Evolutionary conservation across 2,113 vertebrate genomes (phyloP).

Genomic region (Paramisgurnus dabryanus): DNA sequence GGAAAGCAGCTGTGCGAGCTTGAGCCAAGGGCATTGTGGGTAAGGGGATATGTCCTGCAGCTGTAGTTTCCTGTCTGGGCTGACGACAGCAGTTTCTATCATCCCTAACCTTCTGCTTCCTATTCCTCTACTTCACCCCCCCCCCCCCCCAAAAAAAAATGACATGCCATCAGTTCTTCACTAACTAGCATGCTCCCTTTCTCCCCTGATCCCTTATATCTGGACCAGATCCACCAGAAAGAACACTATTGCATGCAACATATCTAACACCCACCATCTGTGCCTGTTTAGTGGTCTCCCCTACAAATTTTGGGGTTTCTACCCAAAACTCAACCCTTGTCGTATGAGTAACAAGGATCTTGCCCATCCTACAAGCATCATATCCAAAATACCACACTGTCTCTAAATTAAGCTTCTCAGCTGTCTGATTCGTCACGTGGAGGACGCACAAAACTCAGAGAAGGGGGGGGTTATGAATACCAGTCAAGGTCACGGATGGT

Average conservation of each 20-base stretch:
- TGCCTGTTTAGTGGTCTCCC: neutral
- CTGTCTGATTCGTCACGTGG: conserved; percentile 45
- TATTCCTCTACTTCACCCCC: conserved; percentile 53
- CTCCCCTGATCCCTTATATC: neutral
- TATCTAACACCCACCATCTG: conserved; percentile 15
- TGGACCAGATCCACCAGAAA: neutral
- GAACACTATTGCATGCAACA: neutral
- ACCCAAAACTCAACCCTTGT: conserved; percentile 49
- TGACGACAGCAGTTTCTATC: conserved; percentile 70
- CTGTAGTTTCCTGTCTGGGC: conserved; percentile 73
- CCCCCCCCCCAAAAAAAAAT: conserved; percentile 38
- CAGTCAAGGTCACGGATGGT: conserved; percentile 40
- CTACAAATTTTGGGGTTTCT: conserved; percentile 5
- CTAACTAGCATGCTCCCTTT: conserved; percentile 14
- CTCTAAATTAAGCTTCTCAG: conserved; percentile 52
- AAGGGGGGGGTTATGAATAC: conserved; percentile 27
- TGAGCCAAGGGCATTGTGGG: conserved; percentile 63
- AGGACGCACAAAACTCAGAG: conserved; percentile 3
- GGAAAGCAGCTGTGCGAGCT: conserved; percentile 63
- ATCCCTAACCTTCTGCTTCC: conserved; percentile 62
- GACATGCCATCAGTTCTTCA: conserved; percentile 17
- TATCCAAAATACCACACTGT: conserved; percentile 36
- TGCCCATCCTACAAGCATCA: conserved; percentile 56
- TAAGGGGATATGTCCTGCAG: conserved; percentile 74
- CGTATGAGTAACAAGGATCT: conserved; percentile 49